These are phyloP conservation scores for Ophonus ardosiacus DNA, from an alignment of 2,888 invertebrate species.

Conservation along the genomic window DNA sequence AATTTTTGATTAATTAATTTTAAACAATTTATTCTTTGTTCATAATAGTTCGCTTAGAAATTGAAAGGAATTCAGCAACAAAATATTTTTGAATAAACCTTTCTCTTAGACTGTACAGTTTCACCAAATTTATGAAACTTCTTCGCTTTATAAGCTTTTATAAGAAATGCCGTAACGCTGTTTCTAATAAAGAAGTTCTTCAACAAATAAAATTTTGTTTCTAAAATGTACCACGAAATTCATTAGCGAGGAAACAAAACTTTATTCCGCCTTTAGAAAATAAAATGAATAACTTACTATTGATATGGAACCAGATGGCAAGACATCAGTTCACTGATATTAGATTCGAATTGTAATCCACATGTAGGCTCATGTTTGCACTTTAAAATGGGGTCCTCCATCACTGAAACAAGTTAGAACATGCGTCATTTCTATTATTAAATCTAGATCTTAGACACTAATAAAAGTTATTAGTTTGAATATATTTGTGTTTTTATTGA, in stretches of 20 bases:
- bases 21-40: constrained; percentile 28
- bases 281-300: not conserved
- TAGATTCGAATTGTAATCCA: too few relatives aligned
- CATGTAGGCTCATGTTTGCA: too few relatives aligned
- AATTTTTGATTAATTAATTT: not conserved
- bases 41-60: constrained; percentile 29
- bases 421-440: too few relatives aligned
- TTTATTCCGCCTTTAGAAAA: not conserved
- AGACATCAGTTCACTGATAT: too few relatives aligned
- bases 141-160: constrained; percentile 37
- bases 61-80: constrained; percentile 28
- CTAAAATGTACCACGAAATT: constrained; percentile 24
- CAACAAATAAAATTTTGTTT: constrained; percentile 41
- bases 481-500: too few relatives aligned
- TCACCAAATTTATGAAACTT: constrained; percentile 30
- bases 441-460: too few relatives aligned
- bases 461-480: too few relatives aligned
- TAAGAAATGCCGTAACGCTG: constrained; percentile 34
- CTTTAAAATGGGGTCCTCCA: too few relatives aligned
- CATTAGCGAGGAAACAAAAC: constrained; percentile 9
- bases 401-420: too few relatives aligned
- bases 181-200: constrained; percentile 35
- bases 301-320: too few relatives aligned
- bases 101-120: constrained; percentile 28
- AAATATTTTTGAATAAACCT: constrained; percentile 39